Conservation (phyloP, 1,140 invertebrate species). For the Procambarus virginalis region DNA sequence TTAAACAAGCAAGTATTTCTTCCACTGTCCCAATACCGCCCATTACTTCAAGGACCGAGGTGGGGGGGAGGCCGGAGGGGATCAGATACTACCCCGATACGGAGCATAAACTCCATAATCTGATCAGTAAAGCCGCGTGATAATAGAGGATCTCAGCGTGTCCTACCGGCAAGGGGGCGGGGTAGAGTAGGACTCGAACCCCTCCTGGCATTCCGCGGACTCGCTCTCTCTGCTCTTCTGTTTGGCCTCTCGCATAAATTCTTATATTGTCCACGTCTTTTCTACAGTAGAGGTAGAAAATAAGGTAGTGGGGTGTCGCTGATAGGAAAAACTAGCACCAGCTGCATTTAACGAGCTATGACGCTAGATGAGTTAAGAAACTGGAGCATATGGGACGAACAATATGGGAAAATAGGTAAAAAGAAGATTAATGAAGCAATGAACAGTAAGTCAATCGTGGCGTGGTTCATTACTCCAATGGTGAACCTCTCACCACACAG, state of each 20-base stretch:
- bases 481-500: no score
- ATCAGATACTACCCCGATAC: conserved; percentile 2
- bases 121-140: not conserved
- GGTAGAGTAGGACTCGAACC: not conserved
- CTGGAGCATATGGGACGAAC: no score
- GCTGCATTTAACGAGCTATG: no score
- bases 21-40: not conserved
- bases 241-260: not conserved
- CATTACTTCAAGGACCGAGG: not conserved
- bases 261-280: no score
- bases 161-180: not conserved
- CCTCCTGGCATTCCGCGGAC: not conserved
- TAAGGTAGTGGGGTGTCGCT: no score
- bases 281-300: no score
- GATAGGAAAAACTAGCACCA: no score
- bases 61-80: not conserved
- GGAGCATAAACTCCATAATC: conserved; percentile 2
- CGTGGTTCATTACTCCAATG: no score
- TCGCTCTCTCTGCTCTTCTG: not conserved
- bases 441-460: no score
- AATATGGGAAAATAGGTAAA: no score
- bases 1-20: not conserved
- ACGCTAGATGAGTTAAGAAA: no score
- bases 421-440: no score
- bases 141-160: not conserved